phyloP scores from a whole-genome alignment of 2,888 invertebrate species.

The Drosophila lutescens region DNA sequence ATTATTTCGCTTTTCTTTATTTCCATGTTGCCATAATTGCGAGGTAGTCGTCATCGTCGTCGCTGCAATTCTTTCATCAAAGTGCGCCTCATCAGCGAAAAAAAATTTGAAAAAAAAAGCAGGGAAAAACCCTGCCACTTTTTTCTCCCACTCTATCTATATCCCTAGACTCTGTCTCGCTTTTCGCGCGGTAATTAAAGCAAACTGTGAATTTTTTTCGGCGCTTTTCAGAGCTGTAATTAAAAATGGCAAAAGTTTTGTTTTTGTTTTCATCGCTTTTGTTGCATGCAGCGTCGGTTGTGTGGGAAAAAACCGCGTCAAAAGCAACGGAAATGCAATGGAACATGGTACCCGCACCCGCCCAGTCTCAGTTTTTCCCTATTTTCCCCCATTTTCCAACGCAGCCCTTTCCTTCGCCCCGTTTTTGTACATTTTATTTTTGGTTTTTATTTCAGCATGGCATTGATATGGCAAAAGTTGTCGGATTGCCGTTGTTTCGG shows the following conservation, averaged over 20 bases:
- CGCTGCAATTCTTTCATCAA: constrained; percentile 74
- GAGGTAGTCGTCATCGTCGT: constrained; percentile 40
- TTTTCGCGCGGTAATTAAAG: constrained; percentile 71
- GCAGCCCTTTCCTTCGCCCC: constrained; percentile 39
- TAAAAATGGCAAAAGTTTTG: constrained; percentile 72
- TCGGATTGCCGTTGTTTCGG: constrained; percentile 48
- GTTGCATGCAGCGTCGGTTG: constrained; percentile 38
- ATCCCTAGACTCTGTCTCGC: constrained; percentile 7
- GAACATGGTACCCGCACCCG: constrained; percentile 43
- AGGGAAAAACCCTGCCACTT: constrained; percentile 8
- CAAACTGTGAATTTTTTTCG: constrained; percentile 71
- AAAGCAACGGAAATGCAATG: constrained; percentile 76
- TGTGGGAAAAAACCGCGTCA: constrained; percentile 74
- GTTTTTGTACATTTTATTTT: constrained; percentile 10
- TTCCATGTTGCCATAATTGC: constrained; percentile 75
- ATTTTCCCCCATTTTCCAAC: constrained; percentile 9
- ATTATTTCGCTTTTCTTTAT: constrained; percentile 72
- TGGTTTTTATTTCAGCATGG: constrained; percentile 39
- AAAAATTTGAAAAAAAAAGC: constrained; percentile 29
- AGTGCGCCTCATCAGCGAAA: constrained; percentile 74
- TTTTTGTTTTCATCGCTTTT: constrained; percentile 37
- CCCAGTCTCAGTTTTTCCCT: neutral
- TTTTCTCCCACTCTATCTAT: constrained; percentile 5
- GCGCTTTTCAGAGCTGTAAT: constrained; percentile 76
- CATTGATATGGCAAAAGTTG: constrained; percentile 69